Conservation (phyloP, 2,888 invertebrate genomes). For the Nycteola revayana region DNA sequence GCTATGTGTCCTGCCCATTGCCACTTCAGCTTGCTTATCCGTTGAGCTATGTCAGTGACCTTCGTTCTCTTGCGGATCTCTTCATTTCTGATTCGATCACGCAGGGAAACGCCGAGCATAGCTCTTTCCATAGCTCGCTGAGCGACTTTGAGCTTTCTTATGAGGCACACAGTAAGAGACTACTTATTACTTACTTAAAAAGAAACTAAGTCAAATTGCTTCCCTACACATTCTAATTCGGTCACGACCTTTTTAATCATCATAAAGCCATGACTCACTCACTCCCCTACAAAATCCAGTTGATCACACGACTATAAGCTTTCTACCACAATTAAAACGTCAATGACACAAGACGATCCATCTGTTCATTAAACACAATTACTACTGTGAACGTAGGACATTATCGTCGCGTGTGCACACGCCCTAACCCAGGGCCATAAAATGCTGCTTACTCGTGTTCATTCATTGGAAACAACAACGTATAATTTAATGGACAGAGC, state of each 20-base stretch:
- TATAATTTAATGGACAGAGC: conserved; percentile 33
- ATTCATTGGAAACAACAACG: conserved; percentile 29
- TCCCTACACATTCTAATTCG: too few species aligned
- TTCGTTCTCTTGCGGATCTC: too few species aligned
- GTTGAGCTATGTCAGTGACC: too few species aligned
- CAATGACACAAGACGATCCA: conserved; percentile 28
- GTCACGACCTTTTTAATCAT: neutral
- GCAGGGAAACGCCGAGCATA: too few species aligned
- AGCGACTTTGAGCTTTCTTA: too few species aligned
- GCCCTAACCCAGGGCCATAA: conserved; percentile 22
- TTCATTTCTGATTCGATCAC: too few species aligned
- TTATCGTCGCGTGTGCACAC: conserved; percentile 31
- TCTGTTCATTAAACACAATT: conserved; percentile 46
- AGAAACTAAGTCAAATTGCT: too few species aligned
- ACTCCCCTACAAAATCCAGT: conserved; percentile 1
- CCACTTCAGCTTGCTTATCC: too few species aligned
- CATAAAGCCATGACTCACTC: neutral
- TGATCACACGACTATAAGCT: conserved; percentile 14
- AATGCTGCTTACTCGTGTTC: conserved; percentile 32
- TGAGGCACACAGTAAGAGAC: too few species aligned
- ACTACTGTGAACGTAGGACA: conserved; percentile 51
- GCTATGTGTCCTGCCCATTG: too few species aligned
- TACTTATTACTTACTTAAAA: too few species aligned
- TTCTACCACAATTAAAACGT: conserved; percentile 22
- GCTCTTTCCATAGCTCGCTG: too few species aligned